These are phyloP conservation scores for Sitta europaea DNA, from an alignment of 2,113 vertebrate species.

Conservation along the genomic window DNA sequence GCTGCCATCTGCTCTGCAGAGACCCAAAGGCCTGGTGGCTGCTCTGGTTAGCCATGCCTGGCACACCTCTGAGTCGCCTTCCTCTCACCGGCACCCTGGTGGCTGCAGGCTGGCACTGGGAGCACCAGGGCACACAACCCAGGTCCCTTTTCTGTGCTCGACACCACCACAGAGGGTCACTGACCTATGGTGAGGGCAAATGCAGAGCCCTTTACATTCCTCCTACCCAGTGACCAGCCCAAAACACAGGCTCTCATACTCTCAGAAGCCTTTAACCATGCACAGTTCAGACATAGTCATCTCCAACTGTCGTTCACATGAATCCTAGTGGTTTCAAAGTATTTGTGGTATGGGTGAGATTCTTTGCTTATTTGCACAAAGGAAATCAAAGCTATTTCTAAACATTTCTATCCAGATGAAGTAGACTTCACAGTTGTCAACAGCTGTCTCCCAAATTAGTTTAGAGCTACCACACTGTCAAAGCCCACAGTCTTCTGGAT, in stretches of 20 bases:
- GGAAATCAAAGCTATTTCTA: slow-evolving; percentile 52
- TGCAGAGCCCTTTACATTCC: not conserved
- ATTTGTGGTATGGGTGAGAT: slow-evolving; percentile 15
- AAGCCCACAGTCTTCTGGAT: not conserved
- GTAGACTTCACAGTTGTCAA: slow-evolving; percentile 24
- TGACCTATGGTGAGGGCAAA: not conserved
- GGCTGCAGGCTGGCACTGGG: not conserved
- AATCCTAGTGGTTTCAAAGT: slow-evolving; percentile 11
- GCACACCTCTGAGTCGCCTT: not conserved
- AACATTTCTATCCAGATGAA: not conserved
- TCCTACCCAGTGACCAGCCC: not conserved
- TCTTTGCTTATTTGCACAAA: slow-evolving; percentile 19
- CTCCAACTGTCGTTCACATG: not conserved
- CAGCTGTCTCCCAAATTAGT: slow-evolving; percentile 9
- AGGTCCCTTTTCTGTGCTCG: not conserved
- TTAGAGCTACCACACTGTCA: slow-evolving; percentile 13
- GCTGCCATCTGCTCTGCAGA: not conserved
- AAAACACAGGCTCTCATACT: not conserved
- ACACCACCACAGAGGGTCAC: not conserved
- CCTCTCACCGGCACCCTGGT: fast-evolving
- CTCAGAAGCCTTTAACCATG: not conserved
- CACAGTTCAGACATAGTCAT: not conserved
- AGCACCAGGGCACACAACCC: fast-evolving
- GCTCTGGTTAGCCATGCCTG: not conserved
- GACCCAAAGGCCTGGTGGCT: not conserved